Evolutionary conservation across 2,888 invertebrate species (phyloP), one percentile per base, ranked within the genome.

Genomic region (Electrophaes corylata): DNA sequence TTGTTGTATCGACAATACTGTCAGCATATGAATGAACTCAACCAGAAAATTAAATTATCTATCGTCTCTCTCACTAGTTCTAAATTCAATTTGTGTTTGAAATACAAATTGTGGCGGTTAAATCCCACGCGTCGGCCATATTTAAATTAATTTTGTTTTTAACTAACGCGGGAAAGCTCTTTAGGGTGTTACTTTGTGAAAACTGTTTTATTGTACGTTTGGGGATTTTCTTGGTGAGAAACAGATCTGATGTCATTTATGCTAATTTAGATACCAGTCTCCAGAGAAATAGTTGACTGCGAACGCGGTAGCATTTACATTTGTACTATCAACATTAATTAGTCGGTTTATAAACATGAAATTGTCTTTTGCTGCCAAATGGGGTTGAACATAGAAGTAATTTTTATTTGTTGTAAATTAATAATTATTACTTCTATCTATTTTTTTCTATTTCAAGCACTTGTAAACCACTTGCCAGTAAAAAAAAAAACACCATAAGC

Each of bases 101-200:
- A 85, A 80, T 83, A 84, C 79, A 83, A 86, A 86, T 85, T 85
- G 83, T 79, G 81, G 81, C 75, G 75, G 78, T 70, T 74, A 78
- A 83, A 78, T 83, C 82, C 81, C 82, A 76, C 74, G 75, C 75
- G 75, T 78, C 78, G 73, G 79, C 77, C 79, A 83, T 84, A 82
- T 86, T 83, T 83, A 78, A 83, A 83, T 84, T 84, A 84, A 86
- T 86, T 81, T 81, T 70, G 76, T 79, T 83, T 83, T 82, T 82
- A 81, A 82, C 76, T 75, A 80, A 81, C 81, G 81, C 82, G 83
- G 79, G 82, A 84, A 83, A 81, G 73, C 79, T 76, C 72, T 76
- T 76, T 65, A 70, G 79, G 78, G 78, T 68, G 77, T 71, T 75
- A 76, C 76, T 74, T 73, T 77, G 73, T 72, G 75, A 70, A 75